A percentile compares a stretch with the other conserved stretches of the same genome.
phyloP scores from a whole-genome alignment of 2,888 invertebrate species.

The Thymelicus lineola region DNA sequence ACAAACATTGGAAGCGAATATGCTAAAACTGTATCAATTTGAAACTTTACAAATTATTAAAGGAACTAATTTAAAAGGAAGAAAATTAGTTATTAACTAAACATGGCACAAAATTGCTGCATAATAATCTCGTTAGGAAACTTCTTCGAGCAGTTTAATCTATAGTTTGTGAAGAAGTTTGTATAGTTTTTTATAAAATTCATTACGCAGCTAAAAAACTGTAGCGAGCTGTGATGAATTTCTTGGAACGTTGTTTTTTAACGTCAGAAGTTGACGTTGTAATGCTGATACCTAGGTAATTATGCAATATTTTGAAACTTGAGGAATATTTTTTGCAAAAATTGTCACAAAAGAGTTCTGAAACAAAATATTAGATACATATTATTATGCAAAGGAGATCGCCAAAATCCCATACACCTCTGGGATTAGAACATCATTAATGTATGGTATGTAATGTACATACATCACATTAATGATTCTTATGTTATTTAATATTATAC shows the following conservation, averaged over 20 bases:
- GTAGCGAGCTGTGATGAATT: slow-evolving; percentile 24
- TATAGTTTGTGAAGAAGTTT: slow-evolving; percentile 25
- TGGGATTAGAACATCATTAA: too few relatives aligned
- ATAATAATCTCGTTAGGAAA: slow-evolving; percentile 19
- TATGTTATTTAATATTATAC: too few relatives aligned
- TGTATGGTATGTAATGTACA: too few relatives aligned
- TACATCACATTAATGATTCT: too few relatives aligned
- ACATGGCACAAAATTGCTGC: slow-evolving; percentile 25
- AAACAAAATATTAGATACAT: too few relatives aligned
- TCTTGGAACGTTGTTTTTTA: slow-evolving; percentile 22
- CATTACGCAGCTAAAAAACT: slow-evolving; percentile 33
- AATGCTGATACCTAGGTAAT: slow-evolving; percentile 22
- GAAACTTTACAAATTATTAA: background rate
- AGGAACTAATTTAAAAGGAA: background rate
- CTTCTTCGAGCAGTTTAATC: slow-evolving; percentile 31
- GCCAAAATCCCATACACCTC: too few relatives aligned
- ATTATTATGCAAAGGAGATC: too few relatives aligned
- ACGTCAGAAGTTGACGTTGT: slow-evolving; percentile 24
- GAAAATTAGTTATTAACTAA: slow-evolving; percentile 16
- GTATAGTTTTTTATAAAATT: slow-evolving; percentile 32
- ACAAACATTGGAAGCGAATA: too few relatives aligned
- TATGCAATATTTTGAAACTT: slow-evolving; percentile 15
- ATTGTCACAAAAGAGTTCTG: too few relatives aligned
- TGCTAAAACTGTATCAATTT: too few relatives aligned
- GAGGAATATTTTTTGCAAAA: slow-evolving; percentile 6